A percentile compares a stretch with the other conserved stretches of the same genome.
Conservation (phyloP, 2,113 vertebrate species). For the Prunella fulvescens region DNA sequence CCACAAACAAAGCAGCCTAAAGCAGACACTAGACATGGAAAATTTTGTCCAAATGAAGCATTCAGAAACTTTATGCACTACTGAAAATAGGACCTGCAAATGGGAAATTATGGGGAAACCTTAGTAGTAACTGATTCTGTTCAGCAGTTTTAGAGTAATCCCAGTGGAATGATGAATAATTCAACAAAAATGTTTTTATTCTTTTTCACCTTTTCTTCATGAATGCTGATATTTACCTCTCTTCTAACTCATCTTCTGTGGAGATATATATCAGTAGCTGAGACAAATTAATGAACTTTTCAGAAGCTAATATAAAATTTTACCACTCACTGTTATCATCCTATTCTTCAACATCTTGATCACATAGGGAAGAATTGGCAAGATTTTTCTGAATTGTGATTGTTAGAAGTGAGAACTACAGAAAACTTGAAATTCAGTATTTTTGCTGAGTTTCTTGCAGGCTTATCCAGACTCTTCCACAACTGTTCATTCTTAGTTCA, state of each 20-base stretch:
- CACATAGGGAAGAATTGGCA: background rate
- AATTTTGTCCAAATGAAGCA: background rate
- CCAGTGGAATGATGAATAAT: background rate
- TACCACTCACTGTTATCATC: background rate
- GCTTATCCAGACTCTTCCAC: background rate
- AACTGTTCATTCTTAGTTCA: background rate
- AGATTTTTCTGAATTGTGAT: background rate
- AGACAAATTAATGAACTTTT: background rate
- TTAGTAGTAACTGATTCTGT: background rate
- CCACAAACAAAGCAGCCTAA: constrained; percentile 21
- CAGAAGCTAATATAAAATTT: background rate
- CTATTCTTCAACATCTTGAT: background rate
- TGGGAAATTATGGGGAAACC: background rate
- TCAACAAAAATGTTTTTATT: background rate
- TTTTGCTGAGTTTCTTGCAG: background rate
- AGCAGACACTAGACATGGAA: constrained; percentile 4
- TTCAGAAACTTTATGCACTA: background rate
- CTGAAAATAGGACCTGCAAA: background rate
- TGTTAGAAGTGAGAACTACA: background rate
- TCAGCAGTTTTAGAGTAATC: background rate
- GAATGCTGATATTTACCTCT: background rate
- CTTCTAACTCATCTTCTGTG: background rate
- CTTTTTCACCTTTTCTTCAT: background rate
- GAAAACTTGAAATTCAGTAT: background rate
- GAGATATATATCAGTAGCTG: background rate